Conservation (phyloP, 2,888 invertebrate species). For the Troides helena region DNA sequence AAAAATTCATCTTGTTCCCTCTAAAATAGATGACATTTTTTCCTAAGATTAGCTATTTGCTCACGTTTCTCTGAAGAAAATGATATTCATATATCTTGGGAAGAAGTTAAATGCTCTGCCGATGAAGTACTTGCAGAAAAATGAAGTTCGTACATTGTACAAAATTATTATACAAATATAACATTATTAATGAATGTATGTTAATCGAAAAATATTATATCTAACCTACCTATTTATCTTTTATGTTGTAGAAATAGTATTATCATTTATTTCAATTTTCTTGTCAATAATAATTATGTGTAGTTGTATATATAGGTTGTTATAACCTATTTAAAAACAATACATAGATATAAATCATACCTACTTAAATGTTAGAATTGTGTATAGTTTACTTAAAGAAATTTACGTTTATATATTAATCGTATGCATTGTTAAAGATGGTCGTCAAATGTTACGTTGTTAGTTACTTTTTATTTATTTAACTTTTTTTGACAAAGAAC, state of each 20-base stretch:
- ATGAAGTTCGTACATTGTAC: slow-evolving; percentile 15
- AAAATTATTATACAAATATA: background rate
- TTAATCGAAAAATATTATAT: background rate
- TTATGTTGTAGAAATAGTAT: background rate
- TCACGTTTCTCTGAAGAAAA: slow-evolving; percentile 89
- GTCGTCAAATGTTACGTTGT: no score
- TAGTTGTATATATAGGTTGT: background rate
- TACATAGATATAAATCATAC: background rate
- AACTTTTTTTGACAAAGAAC: no score
- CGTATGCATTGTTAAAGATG: no score
- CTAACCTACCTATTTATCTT: background rate
- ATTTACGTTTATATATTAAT: no score
- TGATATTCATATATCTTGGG: slow-evolving; percentile 93
- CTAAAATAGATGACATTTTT: slow-evolving; percentile 92
- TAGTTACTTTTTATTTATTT: no score
- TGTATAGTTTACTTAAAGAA: background rate
- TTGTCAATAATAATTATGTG: background rate
- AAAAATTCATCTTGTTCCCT: slow-evolving; percentile 95
- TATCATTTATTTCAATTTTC: background rate
- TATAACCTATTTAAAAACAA: background rate
- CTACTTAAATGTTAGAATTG: background rate
- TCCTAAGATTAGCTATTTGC: slow-evolving; percentile 94
- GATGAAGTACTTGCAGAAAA: slow-evolving; percentile 80
- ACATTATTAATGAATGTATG: background rate
- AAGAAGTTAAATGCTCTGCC: slow-evolving; percentile 88